These are phyloP conservation scores for Leuctra nigra DNA, from an alignment of 2,888 invertebrate genomes.

Conservation along the genomic window DNA sequence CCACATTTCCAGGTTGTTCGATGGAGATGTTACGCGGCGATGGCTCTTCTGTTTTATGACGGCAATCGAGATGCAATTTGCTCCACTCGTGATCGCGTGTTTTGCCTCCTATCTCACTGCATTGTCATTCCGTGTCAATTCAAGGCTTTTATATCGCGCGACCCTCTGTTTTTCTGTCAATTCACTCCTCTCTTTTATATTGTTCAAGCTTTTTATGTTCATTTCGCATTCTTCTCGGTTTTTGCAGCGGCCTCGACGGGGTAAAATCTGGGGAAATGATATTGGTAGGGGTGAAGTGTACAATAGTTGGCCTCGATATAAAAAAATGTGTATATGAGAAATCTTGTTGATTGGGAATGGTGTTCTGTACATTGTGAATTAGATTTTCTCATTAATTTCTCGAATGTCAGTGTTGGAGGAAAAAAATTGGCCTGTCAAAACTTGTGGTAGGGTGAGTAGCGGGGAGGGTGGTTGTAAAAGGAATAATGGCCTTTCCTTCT, in stretches of 20 bases:
- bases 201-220: slow-evolving; percentile 1
- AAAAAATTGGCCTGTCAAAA: slow-evolving; percentile 25
- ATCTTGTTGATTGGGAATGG: slow-evolving; percentile 17
- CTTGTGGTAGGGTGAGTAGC: slow-evolving; percentile 17
- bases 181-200: slow-evolving; percentile 11
- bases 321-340: slow-evolving; percentile 7
- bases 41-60: no score
- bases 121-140: slow-evolving; percentile 1
- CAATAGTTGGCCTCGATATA: slow-evolving; percentile 17
- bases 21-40: no score
- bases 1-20: no score
- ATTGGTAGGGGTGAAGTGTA: background rate
- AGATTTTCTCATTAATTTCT: slow-evolving; percentile 27
- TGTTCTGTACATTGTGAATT: slow-evolving; percentile 4
- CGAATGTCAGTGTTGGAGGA: slow-evolving; percentile 20
- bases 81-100: no score
- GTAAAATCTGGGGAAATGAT: background rate
- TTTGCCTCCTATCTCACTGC: no score
- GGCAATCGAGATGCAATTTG: no score
- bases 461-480: slow-evolving; percentile 2
- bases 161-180: slow-evolving; percentile 16
- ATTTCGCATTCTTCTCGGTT: background rate
- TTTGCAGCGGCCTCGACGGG: background rate
- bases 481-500: slow-evolving; percentile 20
- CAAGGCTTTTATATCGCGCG: background rate